Conservation (phyloP, 2,888 invertebrate genomes). For the Xestia c-nigrum region DNA sequence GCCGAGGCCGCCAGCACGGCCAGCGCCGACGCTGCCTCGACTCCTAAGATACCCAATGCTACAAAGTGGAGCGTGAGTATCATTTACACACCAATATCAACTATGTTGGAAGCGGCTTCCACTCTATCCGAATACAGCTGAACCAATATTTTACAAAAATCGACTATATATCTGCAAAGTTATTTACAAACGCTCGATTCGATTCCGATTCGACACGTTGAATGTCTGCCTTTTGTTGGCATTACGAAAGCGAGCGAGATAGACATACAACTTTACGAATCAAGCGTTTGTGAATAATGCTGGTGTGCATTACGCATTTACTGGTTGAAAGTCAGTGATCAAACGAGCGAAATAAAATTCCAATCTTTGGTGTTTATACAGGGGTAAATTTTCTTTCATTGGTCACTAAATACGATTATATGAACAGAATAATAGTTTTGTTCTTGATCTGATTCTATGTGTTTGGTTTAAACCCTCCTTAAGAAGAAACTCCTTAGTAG, state of each 20-base stretch:
- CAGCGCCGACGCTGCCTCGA: slow-evolving; percentile 42
- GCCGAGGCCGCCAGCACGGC: slow-evolving; percentile 51
- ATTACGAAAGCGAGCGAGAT: too few species aligned
- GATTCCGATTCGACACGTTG: too few species aligned
- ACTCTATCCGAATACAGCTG: background rate
- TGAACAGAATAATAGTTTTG: background rate
- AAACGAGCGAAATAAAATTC: background rate
- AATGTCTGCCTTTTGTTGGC: too few species aligned
- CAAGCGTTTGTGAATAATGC: too few species aligned
- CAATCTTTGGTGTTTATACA: background rate
- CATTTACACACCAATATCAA: too few species aligned
- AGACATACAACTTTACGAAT: too few species aligned
- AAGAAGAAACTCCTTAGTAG: background rate
- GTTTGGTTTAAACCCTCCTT: background rate
- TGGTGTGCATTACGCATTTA: background rate
- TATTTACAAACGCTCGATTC: too few species aligned
- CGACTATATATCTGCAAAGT: background rate
- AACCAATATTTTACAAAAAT: background rate
- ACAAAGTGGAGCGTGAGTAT: slow-evolving; percentile 84
- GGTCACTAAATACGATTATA: background rate
- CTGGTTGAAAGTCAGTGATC: background rate
- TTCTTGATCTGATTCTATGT: background rate
- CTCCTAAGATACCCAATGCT: slow-evolving; percentile 79
- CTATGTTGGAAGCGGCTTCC: background rate
- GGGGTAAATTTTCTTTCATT: background rate